phyloP scores from a whole-genome alignment of 2,888 invertebrate species.

The Hylaea fasciaria region DNA sequence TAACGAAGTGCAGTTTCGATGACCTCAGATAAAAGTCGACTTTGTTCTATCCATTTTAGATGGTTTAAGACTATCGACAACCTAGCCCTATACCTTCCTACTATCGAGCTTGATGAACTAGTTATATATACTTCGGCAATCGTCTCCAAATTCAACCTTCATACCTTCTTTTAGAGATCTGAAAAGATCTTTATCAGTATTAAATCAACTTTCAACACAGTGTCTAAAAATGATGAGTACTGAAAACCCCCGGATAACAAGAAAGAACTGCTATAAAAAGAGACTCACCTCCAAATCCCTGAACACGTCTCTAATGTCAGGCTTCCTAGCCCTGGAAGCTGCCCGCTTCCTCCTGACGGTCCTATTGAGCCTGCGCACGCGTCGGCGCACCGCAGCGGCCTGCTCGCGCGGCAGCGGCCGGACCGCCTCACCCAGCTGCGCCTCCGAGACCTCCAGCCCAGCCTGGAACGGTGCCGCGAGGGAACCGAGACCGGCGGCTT shows the following conservation, averaged over 20 bases:
- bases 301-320: constrained; percentile 93
- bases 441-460: constrained; percentile 87
- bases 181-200: too few relatives aligned
- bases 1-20: neutral
- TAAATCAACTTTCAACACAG: too few relatives aligned
- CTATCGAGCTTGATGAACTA: too few relatives aligned
- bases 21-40: neutral
- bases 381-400: constrained; percentile 90
- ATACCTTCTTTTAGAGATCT: too few relatives aligned
- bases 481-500: constrained; percentile 89
- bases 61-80: neutral
- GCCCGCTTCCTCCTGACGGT: constrained; percentile 87
- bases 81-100: too few relatives aligned
- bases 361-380: constrained; percentile 90
- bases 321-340: constrained; percentile 86
- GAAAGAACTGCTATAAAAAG: neutral
- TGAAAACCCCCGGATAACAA: too few relatives aligned
- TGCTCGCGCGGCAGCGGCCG: constrained; percentile 88
- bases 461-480: constrained; percentile 89
- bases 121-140: too few relatives aligned
- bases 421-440: constrained; percentile 86
- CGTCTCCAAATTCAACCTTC: too few relatives aligned
- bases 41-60: neutral
- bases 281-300: constrained; percentile 89
- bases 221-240: too few relatives aligned